Conservation (phyloP, 2,888 invertebrate genomes). For the Seladonia tumulorum region DNA sequence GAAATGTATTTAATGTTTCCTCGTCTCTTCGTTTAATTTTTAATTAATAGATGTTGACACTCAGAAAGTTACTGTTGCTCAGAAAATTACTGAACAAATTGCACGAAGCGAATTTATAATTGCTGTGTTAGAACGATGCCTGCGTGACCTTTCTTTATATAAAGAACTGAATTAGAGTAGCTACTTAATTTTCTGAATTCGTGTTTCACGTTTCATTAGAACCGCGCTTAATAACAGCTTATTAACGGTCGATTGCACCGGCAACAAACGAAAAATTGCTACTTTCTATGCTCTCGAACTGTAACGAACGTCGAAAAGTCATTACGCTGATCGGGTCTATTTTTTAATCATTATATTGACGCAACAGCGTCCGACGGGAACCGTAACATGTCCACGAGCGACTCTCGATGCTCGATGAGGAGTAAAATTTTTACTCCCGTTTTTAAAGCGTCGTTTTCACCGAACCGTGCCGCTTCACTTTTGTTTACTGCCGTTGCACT, state of each 20-base stretch:
- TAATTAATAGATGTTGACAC: neutral
- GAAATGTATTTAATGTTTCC: neutral
- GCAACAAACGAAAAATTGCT: slow-evolving; percentile 10
- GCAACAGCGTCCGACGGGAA: slow-evolving; percentile 16
- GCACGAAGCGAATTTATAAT: neutral
- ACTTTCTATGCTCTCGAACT: slow-evolving; percentile 30
- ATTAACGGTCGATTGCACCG: neutral
- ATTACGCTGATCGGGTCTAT: slow-evolving; percentile 15
- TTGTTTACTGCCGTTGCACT: neutral
- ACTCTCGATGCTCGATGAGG: neutral
- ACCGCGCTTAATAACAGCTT: neutral
- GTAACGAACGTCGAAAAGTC: slow-evolving; percentile 9
- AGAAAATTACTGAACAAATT: neutral
- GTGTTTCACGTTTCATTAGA: neutral
- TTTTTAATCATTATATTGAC: slow-evolving; percentile 14
- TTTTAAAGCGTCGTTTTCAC: neutral
- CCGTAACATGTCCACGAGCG: slow-evolving; percentile 27
- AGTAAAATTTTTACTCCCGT: slow-evolving; percentile 31
- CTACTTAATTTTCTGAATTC: neutral
- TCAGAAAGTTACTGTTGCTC: neutral
- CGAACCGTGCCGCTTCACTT: slow-evolving; percentile 18
- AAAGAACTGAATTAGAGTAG: neutral
- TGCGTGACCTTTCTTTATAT: neutral
- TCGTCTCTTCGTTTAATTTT: neutral
- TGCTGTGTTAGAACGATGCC: neutral